Evolutionary conservation across 2,113 vertebrate species (phyloP), one percentile per base, ranked within the genome.

Genomic region (Bolborhynchus lineola): DNA sequence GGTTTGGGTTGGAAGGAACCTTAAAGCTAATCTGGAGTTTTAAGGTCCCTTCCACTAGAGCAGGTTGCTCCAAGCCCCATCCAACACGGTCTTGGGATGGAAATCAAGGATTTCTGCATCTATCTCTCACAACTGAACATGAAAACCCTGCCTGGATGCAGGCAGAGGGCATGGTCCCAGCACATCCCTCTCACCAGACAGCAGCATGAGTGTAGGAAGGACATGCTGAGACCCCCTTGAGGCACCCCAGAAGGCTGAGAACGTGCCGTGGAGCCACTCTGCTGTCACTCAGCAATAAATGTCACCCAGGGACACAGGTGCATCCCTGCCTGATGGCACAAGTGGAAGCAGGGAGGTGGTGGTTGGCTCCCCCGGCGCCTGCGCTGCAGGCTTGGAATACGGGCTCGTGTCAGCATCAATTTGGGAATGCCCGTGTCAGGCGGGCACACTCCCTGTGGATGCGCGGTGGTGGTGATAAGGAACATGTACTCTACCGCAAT

Each of bases 161-260:
- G 70, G 46, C 46, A 25, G 52, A 84, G 60, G 53, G 68, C 69
- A 70, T 7, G 33, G 57, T 35, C 10, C 10, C n/a, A 9, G 44
- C 16, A 11, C 77, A 20, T 5, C 60, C 39, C 39, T 42, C 7
- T 28, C 57, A 2, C 35, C 46, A 1, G 41, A 5, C 16, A 60
- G 42, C 71, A 42, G 53, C 82, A 11, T 12, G 24, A 1, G 16
- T 3, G 13, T 3, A 4, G 20, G 23, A 24, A 46, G 31, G 69
- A 26, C 0, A 3, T 0, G 49, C 39, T 1, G 21, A 29, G 25
- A 10, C 44, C 49, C 19, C 47, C 93, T 0, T 0, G 82, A 49
- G 65, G 15, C 0, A 4, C 31, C 42, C 31, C 37, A 2, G n/a
- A 53, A 37, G 44, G 69, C 29, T 35, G 70, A 14, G 70, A n/a